Conservation (phyloP, 2,113 vertebrate genomes). For the Myanophis thanlyinensis region DNA sequence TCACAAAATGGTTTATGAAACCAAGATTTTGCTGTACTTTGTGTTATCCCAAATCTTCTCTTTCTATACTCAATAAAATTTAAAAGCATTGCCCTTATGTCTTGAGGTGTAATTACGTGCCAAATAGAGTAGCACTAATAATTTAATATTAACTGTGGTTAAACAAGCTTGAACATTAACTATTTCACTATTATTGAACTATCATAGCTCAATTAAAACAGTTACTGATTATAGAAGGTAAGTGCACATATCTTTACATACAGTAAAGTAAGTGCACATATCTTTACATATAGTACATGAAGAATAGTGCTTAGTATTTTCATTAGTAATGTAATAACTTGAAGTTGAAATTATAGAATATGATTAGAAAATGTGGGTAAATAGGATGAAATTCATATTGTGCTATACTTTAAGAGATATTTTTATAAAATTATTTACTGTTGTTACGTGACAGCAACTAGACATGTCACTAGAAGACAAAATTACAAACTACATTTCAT, state of each 20-base stretch:
- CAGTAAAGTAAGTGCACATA: background rate
- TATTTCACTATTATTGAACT: conserved; percentile 1
- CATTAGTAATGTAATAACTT: background rate
- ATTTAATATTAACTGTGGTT: conserved; percentile 4
- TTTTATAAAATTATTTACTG: background rate
- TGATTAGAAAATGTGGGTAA: background rate
- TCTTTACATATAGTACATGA: background rate
- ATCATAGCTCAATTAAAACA: background rate
- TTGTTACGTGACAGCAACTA: background rate
- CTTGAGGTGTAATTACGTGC: background rate
- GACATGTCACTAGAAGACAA: background rate
- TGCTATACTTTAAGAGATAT: background rate
- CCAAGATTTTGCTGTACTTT: background rate
- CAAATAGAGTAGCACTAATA: conserved; percentile 3
- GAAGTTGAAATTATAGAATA: background rate
- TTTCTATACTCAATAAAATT: background rate
- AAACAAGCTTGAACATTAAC: background rate
- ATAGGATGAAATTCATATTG: background rate
- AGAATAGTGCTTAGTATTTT: background rate
- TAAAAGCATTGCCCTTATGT: background rate
- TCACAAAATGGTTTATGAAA: background rate
- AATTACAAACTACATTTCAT: background rate
- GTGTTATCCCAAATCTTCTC: background rate
- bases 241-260: background rate
- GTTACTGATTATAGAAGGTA: background rate